phyloP scores from a whole-genome alignment of 2,888 invertebrate species.

The Iphiclides podalirius region DNA sequence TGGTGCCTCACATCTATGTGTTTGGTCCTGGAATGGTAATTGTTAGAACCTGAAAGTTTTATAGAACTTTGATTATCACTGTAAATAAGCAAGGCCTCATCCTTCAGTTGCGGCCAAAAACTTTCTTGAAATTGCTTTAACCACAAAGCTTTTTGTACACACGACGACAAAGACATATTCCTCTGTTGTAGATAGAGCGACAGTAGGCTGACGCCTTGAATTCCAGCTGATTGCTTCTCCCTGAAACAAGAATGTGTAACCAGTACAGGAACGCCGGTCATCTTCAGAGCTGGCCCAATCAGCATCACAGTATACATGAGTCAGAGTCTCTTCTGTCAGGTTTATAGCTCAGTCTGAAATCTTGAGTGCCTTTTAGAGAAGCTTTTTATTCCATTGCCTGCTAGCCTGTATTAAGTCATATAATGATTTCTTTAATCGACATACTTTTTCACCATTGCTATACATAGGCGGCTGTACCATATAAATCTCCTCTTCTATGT shows the following conservation, averaged over 20 bases:
- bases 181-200: slow-evolving; percentile 33
- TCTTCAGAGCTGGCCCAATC: slow-evolving; percentile 23
- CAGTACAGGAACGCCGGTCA: slow-evolving; percentile 1
- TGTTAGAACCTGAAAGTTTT: slow-evolving; percentile 14
- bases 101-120: slow-evolving; percentile 14
- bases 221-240: slow-evolving; percentile 20
- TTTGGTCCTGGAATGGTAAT: slow-evolving; percentile 14
- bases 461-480: slow-evolving; percentile 29
- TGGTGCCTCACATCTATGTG: slow-evolving; percentile 27
- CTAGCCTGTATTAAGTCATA: slow-evolving; percentile 30
- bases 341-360: slow-evolving; percentile 17
- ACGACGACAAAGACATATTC: slow-evolving; percentile 34
- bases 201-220: slow-evolving; percentile 28
- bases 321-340: slow-evolving; percentile 9
- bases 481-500: slow-evolving; percentile 30
- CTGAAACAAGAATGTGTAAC: no score
- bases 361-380: slow-evolving; percentile 23
- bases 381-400: slow-evolving; percentile 32
- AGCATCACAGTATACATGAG: slow-evolving; percentile 25
- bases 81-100: slow-evolving; percentile 14
- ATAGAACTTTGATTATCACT: slow-evolving; percentile 17
- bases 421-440: slow-evolving; percentile 26
- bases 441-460: slow-evolving; percentile 21
- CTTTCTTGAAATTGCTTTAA: slow-evolving; percentile 28
- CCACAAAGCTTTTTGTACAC: slow-evolving; percentile 32